Evolutionary conservation across 2,888 invertebrate genomes (phyloP), one percentile per base, ranked within the genome.

Genomic region (Ophion ellenae): DNA sequence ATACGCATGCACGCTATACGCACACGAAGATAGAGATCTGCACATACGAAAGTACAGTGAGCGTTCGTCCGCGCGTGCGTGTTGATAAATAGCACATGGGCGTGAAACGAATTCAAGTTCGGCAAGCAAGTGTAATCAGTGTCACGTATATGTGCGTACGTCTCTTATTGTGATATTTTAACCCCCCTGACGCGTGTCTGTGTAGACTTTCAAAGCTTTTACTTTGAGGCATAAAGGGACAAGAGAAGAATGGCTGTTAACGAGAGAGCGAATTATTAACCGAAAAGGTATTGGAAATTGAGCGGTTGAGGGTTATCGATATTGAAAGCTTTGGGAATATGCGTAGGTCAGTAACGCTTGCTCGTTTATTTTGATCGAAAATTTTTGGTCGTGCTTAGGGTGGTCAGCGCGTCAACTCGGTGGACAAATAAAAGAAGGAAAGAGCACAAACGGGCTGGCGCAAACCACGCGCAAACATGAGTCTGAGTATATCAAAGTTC

Each of bases 401-500:
- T 47, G 14, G 11, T 10, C 10, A 11, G 14, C 47, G 47, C 14
- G 47, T 47, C 14, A 10, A 47, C 11, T 14, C 47, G 2, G 53
- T 17, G 17, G 11, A 53, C 17, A 17, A 53, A 17, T 3, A 17
- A 17, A 53, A 14, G 53, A 53, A 40, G 40, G 1, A 40, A 40
- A 40, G 40, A 40, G 40, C 14, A 1, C 4, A 32, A 2, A 32
- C 14, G 17, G 53, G 53, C 53, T 53, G 17, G 53, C 14, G 53
- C 17, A 53, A 53, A 17, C 14, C 24, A 9, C 47, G 69, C 73
- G 80, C 73, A 71, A 93, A 91, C 75, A 94, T 94, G 94, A 94
- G 93, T 88, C 90, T 94, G 10, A 93, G 90, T 79, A 91, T 94
- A 84, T 91, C 92, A 10, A 94, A 94, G 78, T 89, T 94, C 32